phyloP scores from a whole-genome alignment of 1,140 invertebrate genomes.

The Drosophila watanabei region DNA sequence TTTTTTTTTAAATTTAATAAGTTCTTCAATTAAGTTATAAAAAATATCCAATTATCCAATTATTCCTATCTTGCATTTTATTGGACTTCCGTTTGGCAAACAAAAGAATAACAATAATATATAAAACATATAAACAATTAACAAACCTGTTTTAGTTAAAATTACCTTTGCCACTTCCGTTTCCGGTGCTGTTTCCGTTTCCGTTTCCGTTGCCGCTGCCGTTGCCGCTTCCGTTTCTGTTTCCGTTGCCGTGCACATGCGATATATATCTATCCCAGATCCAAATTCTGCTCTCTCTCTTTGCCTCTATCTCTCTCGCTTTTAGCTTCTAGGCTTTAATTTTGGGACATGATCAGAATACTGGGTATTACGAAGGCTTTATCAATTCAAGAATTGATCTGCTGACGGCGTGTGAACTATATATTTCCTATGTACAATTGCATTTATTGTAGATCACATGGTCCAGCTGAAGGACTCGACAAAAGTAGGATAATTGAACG shows the following conservation, averaged over 20 bases:
- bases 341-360: slow-evolving; percentile 19
- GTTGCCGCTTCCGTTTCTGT: slow-evolving; percentile 24
- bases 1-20: too few relatives aligned
- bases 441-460: slow-evolving; percentile 46
- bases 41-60: too few relatives aligned
- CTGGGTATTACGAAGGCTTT: not conserved
- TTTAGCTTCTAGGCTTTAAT: not conserved
- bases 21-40: too few relatives aligned
- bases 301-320: not conserved
- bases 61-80: too few relatives aligned
- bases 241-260: slow-evolving; percentile 29
- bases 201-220: slow-evolving; percentile 14
- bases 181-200: slow-evolving; percentile 22
- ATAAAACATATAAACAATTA: not conserved
- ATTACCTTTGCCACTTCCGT: slow-evolving; percentile 25
- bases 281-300: slow-evolving; percentile 16
- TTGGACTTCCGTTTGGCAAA: not conserved
- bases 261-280: slow-evolving; percentile 32
- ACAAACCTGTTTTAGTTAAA: not conserved
- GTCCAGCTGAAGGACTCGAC: not conserved
- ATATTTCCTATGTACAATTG: slow-evolving; percentile 36
- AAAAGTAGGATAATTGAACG: slow-evolving; percentile 22
- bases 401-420: not conserved
- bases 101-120: not conserved
- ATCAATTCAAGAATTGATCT: not conserved